These are phyloP conservation scores for Smittia sp. DNA, from an alignment of 2,888 invertebrate species.

Conservation along the genomic window DNA sequence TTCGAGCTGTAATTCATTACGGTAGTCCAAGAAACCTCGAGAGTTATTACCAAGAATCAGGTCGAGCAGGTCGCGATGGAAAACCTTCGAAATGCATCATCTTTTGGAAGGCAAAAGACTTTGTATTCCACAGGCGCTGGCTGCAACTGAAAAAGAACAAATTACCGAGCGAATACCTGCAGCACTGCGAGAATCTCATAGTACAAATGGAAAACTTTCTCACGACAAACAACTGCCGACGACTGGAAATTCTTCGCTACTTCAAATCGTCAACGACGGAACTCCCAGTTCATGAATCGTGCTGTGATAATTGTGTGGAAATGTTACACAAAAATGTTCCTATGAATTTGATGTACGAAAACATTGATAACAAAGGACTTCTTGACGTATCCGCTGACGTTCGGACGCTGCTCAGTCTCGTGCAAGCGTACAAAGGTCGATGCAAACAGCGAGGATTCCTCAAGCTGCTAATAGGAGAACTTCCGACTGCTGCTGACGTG, in stretches of 20 bases:
- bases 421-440: background rate
- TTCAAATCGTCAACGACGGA: constrained; percentile 54
- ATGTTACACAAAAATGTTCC: background rate
- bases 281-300: constrained; percentile 49
- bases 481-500: background rate
- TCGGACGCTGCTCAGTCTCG: background rate
- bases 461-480: background rate
- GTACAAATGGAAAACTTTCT: constrained; percentile 53
- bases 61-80: constrained; percentile 71
- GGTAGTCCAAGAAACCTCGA: constrained; percentile 68
- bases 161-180: constrained; percentile 42
- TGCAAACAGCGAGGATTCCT: background rate
- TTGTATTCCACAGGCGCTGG: too few species aligned
- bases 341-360: background rate
- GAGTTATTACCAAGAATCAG: constrained; percentile 75
- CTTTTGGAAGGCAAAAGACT: constrained; percentile 53
- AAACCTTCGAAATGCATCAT: constrained; percentile 60
- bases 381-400: background rate
- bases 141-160: too few species aligned
- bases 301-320: constrained; percentile 63
- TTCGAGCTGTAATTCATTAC: constrained; percentile 68
- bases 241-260: constrained; percentile 60
- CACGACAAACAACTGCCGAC: constrained; percentile 57
- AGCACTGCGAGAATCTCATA: background rate
- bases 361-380: background rate